Percentiles rank a stretch among this genome's conserved stretches.
phyloP scores from a whole-genome alignment of 1,140 invertebrate genomes.

The Hycleus cichorii region DNA sequence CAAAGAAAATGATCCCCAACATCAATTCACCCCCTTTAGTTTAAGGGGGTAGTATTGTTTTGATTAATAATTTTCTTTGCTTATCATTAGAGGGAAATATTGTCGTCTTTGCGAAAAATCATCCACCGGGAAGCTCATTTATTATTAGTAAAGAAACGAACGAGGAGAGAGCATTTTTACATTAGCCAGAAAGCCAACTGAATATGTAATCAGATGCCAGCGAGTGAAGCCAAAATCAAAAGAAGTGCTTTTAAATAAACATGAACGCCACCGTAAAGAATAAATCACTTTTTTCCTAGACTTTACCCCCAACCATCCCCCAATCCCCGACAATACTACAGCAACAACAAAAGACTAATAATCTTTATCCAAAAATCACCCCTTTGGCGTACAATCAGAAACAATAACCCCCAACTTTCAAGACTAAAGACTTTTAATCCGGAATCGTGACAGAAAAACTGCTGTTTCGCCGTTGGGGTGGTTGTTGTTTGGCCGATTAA shows the following conservation, averaged over 20 bases:
- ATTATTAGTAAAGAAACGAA: slow-evolving; percentile 32
- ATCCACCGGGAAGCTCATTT: slow-evolving; percentile 22
- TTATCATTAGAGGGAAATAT: no score
- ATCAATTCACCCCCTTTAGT: no score
- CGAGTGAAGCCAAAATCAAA: slow-evolving; percentile 31
- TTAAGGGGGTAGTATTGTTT: no score
- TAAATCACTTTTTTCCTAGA: slow-evolving; percentile 13
- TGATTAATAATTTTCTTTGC: no score
- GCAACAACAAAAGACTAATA: no score
- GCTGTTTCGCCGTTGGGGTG: not conserved
- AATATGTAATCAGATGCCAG: slow-evolving; percentile 32
- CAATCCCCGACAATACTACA: no score
- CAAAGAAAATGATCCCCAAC: no score
- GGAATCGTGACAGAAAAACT: not conserved
- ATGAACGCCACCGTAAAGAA: slow-evolving; percentile 22
- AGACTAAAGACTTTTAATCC: slow-evolving; percentile 8
- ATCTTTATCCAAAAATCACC: no score
- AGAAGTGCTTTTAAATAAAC: slow-evolving; percentile 33
- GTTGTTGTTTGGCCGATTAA: slow-evolving; percentile 1
- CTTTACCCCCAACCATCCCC: no score
- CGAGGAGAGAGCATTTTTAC: slow-evolving; percentile 35
- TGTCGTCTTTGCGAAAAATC: no score
- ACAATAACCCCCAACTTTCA: no score
- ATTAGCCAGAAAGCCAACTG: slow-evolving; percentile 32
- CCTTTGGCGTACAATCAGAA: no score